Evolutionary conservation across 2,888 invertebrate species (phyloP).

Genomic region (Epirrita christyi): DNA sequence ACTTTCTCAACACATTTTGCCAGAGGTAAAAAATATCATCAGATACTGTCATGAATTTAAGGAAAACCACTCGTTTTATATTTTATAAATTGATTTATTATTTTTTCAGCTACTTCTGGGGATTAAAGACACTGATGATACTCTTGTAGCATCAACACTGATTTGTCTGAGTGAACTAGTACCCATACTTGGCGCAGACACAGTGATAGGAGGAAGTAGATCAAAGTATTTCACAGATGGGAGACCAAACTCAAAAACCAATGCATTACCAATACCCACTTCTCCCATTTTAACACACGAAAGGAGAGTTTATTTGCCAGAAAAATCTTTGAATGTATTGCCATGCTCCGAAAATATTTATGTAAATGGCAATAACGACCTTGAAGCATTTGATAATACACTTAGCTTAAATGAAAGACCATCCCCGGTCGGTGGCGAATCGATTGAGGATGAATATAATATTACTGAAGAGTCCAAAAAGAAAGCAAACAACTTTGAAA

Average conservation of each 20-base stretch:
- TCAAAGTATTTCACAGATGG: constrained; percentile 94
- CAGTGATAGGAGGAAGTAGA: constrained; percentile 93
- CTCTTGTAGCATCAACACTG: constrained; percentile 92
- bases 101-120: constrained; percentile 90
- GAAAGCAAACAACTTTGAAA: constrained; percentile 70
- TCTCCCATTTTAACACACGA: constrained; percentile 40
- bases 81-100: neutral
- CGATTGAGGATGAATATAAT: constrained; percentile 71
- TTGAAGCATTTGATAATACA: constrained; percentile 61
- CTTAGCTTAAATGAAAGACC: constrained; percentile 88
- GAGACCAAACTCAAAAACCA: constrained; percentile 86
- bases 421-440: constrained; percentile 94
- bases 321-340: constrained; percentile 62
- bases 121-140: constrained; percentile 94
- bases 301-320: constrained; percentile 44
- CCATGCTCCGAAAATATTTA: constrained; percentile 66
- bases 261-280: constrained; percentile 33
- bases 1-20: constrained; percentile 90
- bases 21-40: constrained; percentile 86
- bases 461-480: constrained; percentile 65
- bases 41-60: no score
- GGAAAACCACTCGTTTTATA: neutral
- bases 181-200: constrained; percentile 92
- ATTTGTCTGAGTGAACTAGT: constrained; percentile 93
- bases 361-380: constrained; percentile 50